Base-by-base conservation (phyloP, 2,797 vertebrate genomes). In the Sebastes matsubarae region DNA sequence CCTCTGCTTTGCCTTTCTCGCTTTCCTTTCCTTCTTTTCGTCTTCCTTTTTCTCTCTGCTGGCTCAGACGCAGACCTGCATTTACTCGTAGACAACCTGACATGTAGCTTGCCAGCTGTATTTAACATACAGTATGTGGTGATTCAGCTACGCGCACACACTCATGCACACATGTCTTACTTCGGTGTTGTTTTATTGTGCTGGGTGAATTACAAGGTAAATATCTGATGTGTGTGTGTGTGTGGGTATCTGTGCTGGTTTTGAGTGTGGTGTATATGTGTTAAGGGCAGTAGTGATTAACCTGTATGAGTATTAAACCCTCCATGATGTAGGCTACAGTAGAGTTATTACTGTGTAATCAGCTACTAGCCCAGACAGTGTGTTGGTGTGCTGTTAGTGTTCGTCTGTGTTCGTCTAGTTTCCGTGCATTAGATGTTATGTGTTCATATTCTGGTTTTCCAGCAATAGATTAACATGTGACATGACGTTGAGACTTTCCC, bases 181-280 rank as follows among this genome's bases (percentile, higher is more conserved):
- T 16, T 76, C 12, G 1, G 30, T 77, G 68, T 79, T 59, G 57
- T 72, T 84, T 75, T 57, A 46, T 42, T 57, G 60, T 88, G 79
- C 60, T 74, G 34, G 67, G 29, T 64, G 70, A 55, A 70, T 77
- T 59, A 14, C 8, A 22, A 72, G 70, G 75, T 81, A 67, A 87
- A 78, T 72, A 77, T 77, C 32, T 7, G 42, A 64, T 87, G 82
- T 89, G 52, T 90, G 27, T 87, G 27, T 87, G 75, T 87, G 89
- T 92, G 89, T 92, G 86, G 59, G 69, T 88, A 9, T 60, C 57
- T 68, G 87, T 81, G 68, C 54, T 65, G 58, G n/a, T 63, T 61
- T 27, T 29, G 13, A 20, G 57, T 72, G 68, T 77, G 54, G 42
- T 77, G 36, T 83, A 3, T 82, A 3, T 38, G 68, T 80, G 29